Percentiles rank a stretch among this genome's conserved stretches.
These are phyloP conservation scores for Enteromius anoplus DNA, from an alignment of 2,797 vertebrate genomes.

Conservation along the genomic window DNA sequence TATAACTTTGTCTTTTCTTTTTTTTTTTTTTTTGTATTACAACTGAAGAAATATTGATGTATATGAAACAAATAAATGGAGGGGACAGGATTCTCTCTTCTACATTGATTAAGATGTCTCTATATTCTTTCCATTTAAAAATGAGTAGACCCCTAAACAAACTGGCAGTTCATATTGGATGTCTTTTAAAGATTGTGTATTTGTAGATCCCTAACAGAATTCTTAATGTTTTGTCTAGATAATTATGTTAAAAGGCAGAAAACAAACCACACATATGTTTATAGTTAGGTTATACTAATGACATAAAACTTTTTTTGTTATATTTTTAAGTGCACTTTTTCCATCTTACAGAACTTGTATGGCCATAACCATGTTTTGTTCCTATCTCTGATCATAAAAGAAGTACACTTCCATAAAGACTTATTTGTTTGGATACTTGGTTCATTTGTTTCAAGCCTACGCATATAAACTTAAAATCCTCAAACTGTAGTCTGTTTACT, in stretches of 20 bases:
- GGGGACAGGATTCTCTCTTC: constrained; percentile 79
- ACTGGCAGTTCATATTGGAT: background rate
- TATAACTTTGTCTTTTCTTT: constrained; percentile 87
- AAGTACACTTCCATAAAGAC: constrained; percentile 10
- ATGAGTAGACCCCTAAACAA: background rate
- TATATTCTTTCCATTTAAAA: constrained; percentile 39
- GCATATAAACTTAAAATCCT: background rate
- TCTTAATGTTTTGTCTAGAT: constrained; percentile 13
- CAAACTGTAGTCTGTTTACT: no score
- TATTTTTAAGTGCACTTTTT: constrained; percentile 30
- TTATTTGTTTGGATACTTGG: constrained; percentile 21
- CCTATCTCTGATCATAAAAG: background rate
- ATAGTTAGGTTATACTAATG: constrained; percentile 9
- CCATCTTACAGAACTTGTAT: constrained; percentile 20
- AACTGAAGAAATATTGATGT: constrained; percentile 98
- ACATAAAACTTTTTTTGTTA: background rate
- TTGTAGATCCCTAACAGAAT: background rate
- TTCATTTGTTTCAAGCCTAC: constrained; percentile 1
- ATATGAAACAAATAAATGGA: constrained; percentile 98
- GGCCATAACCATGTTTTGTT: constrained; percentile 21
- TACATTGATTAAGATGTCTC: constrained; percentile 73
- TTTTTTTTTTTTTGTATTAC: constrained; percentile 92
- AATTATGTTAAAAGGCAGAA: background rate
- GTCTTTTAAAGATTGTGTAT: background rate
- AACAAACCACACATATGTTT: constrained; percentile 22